These are phyloP conservation scores for Eucidaris tribuloides DNA, from an alignment of 35 echinoderm and acorn worm species.

Conservation along the genomic window DNA sequence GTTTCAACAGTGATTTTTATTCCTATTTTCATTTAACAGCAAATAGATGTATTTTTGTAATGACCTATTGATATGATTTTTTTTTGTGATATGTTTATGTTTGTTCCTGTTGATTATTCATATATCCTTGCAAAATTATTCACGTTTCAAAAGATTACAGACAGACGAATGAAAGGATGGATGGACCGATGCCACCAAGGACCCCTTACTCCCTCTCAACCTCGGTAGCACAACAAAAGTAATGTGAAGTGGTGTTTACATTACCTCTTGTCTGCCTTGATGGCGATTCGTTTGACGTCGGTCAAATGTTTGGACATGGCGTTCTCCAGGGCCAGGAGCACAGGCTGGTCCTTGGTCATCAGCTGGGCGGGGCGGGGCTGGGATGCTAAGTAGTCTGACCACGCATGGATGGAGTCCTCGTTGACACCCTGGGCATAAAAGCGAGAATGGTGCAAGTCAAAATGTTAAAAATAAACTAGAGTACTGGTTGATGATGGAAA, in stretches of 20 bases:
- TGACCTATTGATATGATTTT: no score
- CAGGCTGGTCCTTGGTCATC: slow-evolving; percentile 81
- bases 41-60: no score
- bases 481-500: no score
- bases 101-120: no score
- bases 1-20: no score
- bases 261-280: slow-evolving; percentile 99
- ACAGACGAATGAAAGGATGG: background rate
- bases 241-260: no score
- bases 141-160: background rate
- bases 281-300: slow-evolving; percentile 75
- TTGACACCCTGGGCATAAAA: slow-evolving; percentile 66
- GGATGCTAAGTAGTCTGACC: slow-evolving; percentile 80
- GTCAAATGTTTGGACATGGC: slow-evolving; percentile 69
- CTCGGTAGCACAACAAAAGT: no score
- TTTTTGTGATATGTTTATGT: no score
- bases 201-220: no score
- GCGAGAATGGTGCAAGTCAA: no score
- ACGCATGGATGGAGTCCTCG: slow-evolving; percentile 61
- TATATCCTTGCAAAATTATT: background rate
- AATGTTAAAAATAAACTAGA: background rate
- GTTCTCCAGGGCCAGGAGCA: slow-evolving; percentile 72
- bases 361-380: slow-evolving; percentile 81
- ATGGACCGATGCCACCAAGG: no score
- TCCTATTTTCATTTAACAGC: no score